phyloP scores from a whole-genome alignment of 2,888 invertebrate genomes.

The Laothoe populi region DNA sequence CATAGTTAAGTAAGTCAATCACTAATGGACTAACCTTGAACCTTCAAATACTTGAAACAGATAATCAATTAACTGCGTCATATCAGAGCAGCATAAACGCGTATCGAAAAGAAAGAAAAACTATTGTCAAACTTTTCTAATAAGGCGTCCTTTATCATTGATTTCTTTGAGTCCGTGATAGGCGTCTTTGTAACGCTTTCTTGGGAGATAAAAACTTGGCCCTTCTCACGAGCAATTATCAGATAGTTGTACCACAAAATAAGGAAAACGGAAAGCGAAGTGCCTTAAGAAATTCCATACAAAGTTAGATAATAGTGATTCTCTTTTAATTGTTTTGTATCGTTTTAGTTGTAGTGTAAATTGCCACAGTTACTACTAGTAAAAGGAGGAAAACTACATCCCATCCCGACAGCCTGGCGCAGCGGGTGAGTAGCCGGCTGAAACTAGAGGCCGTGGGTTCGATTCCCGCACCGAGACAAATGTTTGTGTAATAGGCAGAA shows the following conservation, averaged over 20 bases:
- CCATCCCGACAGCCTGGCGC: too few relatives aligned
- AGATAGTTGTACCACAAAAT: conserved; percentile 35
- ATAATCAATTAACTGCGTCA: not conserved
- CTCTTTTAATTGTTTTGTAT: conserved; percentile 8
- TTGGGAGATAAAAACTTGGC: conserved; percentile 40
- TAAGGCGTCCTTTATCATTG: conserved; percentile 47
- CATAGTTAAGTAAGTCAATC: too few relatives aligned
- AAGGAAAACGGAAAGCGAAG: conserved; percentile 21
- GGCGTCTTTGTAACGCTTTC: conserved; percentile 34
- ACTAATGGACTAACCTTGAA: not conserved
- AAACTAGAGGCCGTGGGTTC: too few relatives aligned
- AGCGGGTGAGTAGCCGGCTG: too few relatives aligned
- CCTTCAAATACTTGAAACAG: too few relatives aligned
- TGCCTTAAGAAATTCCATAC: conserved; percentile 19
- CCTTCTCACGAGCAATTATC: conserved; percentile 45
- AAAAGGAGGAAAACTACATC: too few relatives aligned
- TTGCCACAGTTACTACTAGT: not conserved
- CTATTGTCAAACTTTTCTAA: conserved; percentile 48
- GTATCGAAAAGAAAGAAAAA: conserved; percentile 31
- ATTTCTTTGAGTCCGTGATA: conserved; percentile 43
- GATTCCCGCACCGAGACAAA: too few relatives aligned
- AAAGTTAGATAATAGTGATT: conserved; percentile 8
- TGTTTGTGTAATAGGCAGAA: too few relatives aligned
- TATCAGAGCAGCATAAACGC: conserved; percentile 8
- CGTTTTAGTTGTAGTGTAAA: not conserved